A percentile compares a stretch with the other conserved stretches of the same genome.
These are phyloP conservation scores for Drosophila chauvacae DNA, from an alignment of 1,140 invertebrate genomes.

Conservation along the genomic window DNA sequence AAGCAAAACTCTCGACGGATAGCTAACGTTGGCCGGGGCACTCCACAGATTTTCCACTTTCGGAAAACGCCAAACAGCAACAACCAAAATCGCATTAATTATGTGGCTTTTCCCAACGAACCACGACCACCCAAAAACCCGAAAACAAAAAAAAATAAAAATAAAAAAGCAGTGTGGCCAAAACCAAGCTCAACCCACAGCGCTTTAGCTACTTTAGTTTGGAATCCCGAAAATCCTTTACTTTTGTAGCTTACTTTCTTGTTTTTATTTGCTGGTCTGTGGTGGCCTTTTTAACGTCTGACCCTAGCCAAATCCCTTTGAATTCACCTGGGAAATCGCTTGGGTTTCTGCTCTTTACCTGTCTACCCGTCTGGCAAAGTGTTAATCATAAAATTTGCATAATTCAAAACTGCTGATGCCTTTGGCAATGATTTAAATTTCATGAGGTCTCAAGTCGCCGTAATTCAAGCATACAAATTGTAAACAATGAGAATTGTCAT, in stretches of 20 bases:
- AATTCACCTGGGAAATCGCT: constrained; percentile 31
- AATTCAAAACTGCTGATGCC: constrained; percentile 44
- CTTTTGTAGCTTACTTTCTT: constrained; percentile 5
- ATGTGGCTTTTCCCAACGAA: constrained; percentile 48
- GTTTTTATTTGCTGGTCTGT: constrained; percentile 19
- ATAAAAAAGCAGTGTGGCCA: constrained; percentile 2
- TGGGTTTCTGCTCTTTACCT: constrained; percentile 2
- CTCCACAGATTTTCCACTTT: constrained; percentile 31
- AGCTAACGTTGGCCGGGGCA: constrained; percentile 10
- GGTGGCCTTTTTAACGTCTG: constrained; percentile 43
- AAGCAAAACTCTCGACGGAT: constrained; percentile 50
- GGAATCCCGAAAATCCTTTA: constrained; percentile 17
- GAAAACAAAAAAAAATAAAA: neutral
- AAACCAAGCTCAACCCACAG: constrained; percentile 31
- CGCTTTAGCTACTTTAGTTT: constrained; percentile 34
- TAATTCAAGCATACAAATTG: constrained; percentile 20
- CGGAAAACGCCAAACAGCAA: constrained; percentile 12
- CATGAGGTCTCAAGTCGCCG: constrained; percentile 4
- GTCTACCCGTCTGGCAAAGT: constrained; percentile 37
- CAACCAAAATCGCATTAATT: constrained; percentile 75
- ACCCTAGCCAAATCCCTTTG: constrained; percentile 33
- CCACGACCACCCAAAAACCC: constrained; percentile 2
- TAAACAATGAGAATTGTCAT: neutral
- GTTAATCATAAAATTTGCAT: constrained; percentile 63
- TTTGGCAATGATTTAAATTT: constrained; percentile 29